These are phyloP conservation scores for Mimumesa dahlbomi DNA, from an alignment of 2,888 invertebrate genomes.

Conservation along the genomic window DNA sequence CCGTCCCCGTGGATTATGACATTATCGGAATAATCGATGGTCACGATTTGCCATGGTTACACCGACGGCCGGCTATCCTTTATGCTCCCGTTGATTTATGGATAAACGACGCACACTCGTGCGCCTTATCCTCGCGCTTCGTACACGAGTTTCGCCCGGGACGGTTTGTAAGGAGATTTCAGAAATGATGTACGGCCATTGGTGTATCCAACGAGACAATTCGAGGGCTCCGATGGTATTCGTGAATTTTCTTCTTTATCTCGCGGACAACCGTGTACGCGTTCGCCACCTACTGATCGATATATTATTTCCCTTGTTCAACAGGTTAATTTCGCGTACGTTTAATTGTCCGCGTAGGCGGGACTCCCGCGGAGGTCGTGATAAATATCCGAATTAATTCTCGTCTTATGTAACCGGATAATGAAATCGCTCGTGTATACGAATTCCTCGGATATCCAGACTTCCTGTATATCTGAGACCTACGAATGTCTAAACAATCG, in stretches of 20 bases:
- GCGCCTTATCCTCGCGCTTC: conserved; percentile 9
- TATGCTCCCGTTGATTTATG: conserved; percentile 58
- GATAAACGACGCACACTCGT: conserved; percentile 25
- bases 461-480: too few relatives aligned
- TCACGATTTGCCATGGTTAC: conserved; percentile 54
- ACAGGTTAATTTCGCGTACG: conserved; percentile 32
- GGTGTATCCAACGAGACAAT: conserved; percentile 42
- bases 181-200: conserved; percentile 50
- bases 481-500: too few relatives aligned
- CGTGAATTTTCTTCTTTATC: conserved; percentile 39
- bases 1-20: conserved; percentile 53
- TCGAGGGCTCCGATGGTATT: conserved; percentile 6
- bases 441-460: too few relatives aligned
- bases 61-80: conserved; percentile 48
- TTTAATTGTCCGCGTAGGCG: conserved; percentile 38
- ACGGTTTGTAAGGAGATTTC: conserved; percentile 42
- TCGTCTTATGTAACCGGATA: too few relatives aligned
- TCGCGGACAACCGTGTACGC: conserved; percentile 40
- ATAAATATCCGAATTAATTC: too few relatives aligned
- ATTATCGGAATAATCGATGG: conserved; percentile 63
- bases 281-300: conserved; percentile 29
- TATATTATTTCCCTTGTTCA: conserved; percentile 17
- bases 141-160: conserved; percentile 24
- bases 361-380: not conserved
- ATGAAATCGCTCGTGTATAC: too few relatives aligned